Conservation (phyloP, 2,888 invertebrate genomes). For the Acheta domesticus region DNA sequence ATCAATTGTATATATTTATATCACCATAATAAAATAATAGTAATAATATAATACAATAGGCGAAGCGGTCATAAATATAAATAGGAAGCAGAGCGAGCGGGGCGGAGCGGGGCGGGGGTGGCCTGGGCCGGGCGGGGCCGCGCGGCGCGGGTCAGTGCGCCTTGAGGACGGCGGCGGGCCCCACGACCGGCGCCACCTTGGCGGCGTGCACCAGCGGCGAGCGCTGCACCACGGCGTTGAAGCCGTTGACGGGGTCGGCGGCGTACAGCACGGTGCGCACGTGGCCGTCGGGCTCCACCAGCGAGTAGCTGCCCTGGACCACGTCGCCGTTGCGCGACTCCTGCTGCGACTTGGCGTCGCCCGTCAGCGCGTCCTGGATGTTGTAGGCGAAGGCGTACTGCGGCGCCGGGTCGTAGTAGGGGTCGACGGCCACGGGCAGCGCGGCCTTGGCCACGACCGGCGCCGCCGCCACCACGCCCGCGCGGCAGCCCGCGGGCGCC, state of each 20-base stretch:
- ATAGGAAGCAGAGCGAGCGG: slow-evolving; percentile 18
- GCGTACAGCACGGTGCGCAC: slow-evolving; percentile 37
- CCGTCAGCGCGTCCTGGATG: slow-evolving; percentile 38
- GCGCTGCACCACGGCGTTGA: slow-evolving; percentile 38
- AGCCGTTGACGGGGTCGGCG: slow-evolving; percentile 39
- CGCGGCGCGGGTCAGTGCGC: slow-evolving; percentile 26
- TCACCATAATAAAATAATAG: background rate
- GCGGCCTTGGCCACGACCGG: slow-evolving; percentile 26
- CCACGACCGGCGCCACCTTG: slow-evolving; percentile 28
- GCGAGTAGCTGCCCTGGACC: slow-evolving; percentile 38
- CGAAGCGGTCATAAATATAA: slow-evolving; percentile 11
- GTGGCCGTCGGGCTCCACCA: slow-evolving; percentile 37
- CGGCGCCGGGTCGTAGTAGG: slow-evolving; percentile 38
- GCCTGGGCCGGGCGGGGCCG: slow-evolving; percentile 29
- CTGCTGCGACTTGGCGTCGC: slow-evolving; percentile 38
- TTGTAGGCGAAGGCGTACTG: slow-evolving; percentile 37
- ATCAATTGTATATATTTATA: slow-evolving; percentile 2
- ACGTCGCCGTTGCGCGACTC: slow-evolving; percentile 38
- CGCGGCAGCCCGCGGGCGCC: slow-evolving; percentile 29
- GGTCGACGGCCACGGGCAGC: slow-evolving; percentile 33
- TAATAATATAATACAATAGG: background rate
- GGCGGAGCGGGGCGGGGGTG: slow-evolving; percentile 30
- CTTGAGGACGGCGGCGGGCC: slow-evolving; percentile 30
- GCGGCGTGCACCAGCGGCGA: slow-evolving; percentile 31
- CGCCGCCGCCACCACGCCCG: slow-evolving; percentile 29